A percentile compares a stretch with the other conserved stretches of the same genome.
Evolutionary conservation across 2,113 vertebrate species (phyloP).

Genomic region (Erythrolamprus reginae): DNA sequence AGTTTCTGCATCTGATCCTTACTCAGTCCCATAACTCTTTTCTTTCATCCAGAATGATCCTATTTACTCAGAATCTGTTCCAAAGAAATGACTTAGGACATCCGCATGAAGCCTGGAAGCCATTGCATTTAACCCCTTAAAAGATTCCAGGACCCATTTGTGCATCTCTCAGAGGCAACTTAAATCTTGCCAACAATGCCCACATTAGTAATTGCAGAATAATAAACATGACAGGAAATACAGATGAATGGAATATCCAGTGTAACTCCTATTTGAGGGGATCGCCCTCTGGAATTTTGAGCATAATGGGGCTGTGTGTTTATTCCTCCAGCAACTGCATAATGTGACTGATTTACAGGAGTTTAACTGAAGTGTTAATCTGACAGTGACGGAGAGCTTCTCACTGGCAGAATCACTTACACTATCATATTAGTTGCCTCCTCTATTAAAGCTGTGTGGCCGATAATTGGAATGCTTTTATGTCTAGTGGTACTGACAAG

Average conservation of each 20-base stretch:
- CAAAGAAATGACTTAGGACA: neutral
- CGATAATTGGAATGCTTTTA: slow-evolving; percentile 92
- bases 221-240: slow-evolving; percentile 67
- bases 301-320: slow-evolving; percentile 73
- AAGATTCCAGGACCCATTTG: slow-evolving; percentile 20
- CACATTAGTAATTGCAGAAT: slow-evolving; percentile 62
- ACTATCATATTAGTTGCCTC: slow-evolving; percentile 79
- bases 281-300: slow-evolving; percentile 67
- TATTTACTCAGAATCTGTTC: neutral
- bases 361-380: slow-evolving; percentile 84
- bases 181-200: slow-evolving; percentile 44
- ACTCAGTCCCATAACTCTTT: neutral
- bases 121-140: neutral
- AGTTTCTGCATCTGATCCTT: neutral
- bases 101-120: neutral
- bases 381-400: slow-evolving; percentile 81
- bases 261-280: slow-evolving; percentile 37
- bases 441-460: slow-evolving; percentile 77
- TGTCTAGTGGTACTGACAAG: slow-evolving; percentile 89
- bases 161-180: slow-evolving; percentile 43
- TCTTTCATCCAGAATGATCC: neutral
- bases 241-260: slow-evolving; percentile 58
- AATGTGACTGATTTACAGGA: slow-evolving; percentile 82
- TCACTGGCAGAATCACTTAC: slow-evolving; percentile 75
- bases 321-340: slow-evolving; percentile 70